Percentiles rank a stretch among this genome's conserved stretches.
phyloP scores from a whole-genome alignment of 2,113 vertebrate genomes.

The Neotoma lepida region DNA sequence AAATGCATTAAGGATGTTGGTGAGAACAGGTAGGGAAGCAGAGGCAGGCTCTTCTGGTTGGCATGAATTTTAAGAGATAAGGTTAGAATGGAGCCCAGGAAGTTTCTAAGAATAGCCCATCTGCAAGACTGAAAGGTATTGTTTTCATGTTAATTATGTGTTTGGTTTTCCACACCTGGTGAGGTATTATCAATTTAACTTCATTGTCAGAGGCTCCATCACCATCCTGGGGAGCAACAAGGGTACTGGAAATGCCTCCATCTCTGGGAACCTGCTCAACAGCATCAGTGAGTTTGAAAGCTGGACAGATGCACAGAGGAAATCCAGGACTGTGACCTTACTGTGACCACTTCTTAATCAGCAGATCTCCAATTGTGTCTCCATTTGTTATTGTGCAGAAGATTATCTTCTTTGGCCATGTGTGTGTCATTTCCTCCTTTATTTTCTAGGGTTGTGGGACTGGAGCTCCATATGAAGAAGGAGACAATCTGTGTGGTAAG shows the following conservation, averaged over 20 bases:
- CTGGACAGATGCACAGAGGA: not conserved
- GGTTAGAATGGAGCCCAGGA: not conserved
- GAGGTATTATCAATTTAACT: not conserved
- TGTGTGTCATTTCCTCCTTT: not conserved
- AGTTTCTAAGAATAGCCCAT: not conserved
- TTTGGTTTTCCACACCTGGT: not conserved
- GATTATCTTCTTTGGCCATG: not conserved
- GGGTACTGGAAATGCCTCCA: not conserved
- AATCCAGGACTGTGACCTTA: not conserved
- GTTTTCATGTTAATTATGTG: not conserved
- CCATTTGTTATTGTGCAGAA: not conserved
- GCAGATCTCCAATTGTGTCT: not conserved
- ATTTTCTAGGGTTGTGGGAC: not conserved
- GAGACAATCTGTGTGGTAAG: constrained; percentile 2
- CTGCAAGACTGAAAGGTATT: not conserved
- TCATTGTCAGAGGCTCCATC: not conserved
- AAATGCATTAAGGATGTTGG: not conserved
- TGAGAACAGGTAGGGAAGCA: not conserved
- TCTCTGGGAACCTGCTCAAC: not conserved
- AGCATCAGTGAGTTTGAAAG: not conserved
- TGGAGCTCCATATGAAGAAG: not conserved
- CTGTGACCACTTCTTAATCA: not conserved
- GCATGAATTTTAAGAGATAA: not conserved
- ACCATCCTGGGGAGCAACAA: not conserved
- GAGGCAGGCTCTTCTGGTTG: not conserved